Conservation (phyloP, 2,888 invertebrate species). For the Autographa gamma region DNA sequence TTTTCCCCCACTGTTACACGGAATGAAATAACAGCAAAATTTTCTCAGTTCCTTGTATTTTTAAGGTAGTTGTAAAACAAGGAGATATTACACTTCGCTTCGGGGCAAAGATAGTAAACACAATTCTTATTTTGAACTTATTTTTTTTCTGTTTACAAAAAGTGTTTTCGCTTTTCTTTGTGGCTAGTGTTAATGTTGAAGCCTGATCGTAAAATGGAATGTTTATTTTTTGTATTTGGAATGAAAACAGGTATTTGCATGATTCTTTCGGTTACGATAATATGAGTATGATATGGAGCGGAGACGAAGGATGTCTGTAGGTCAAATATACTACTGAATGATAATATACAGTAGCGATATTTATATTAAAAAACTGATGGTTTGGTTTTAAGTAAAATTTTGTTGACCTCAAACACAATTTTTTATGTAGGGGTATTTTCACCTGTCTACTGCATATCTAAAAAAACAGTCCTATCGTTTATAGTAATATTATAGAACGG, state of each 20-base stretch:
- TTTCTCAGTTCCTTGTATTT: constrained; percentile 7
- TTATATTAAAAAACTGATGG: too few relatives aligned
- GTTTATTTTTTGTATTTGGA: background rate
- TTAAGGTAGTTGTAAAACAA: constrained; percentile 7
- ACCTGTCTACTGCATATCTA: too few relatives aligned
- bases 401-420: too few relatives aligned
- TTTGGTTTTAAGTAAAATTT: too few relatives aligned
- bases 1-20: background rate
- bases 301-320: background rate
- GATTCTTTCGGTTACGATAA: background rate
- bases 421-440: too few relatives aligned
- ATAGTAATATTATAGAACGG: too few relatives aligned
- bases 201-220: background rate
- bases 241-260: background rate
- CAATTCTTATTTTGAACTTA: background rate
- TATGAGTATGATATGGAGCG: background rate
- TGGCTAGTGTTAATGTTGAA: background rate
- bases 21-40: constrained; percentile 7
- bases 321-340: background rate
- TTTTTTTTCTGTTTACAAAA: background rate
- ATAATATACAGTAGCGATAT: too few relatives aligned
- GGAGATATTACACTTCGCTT: background rate
- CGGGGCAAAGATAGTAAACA: background rate
- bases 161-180: background rate
- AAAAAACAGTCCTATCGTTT: too few relatives aligned